These are phyloP conservation scores for Dermatemys mawii DNA, from an alignment of 2,113 vertebrate species.

Conservation along the genomic window DNA sequence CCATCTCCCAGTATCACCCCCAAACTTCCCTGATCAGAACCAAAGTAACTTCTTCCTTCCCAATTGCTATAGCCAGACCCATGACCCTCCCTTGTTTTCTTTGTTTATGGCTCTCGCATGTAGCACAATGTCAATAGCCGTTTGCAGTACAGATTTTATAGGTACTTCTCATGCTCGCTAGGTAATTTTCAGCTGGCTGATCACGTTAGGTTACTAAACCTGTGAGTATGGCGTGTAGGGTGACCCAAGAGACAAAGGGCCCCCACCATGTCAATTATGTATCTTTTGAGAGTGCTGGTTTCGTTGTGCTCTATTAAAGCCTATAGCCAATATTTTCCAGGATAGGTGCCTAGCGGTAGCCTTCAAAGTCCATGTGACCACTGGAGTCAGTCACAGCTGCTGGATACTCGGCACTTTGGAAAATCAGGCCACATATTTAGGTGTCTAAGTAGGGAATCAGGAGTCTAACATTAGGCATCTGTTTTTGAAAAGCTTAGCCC, in stretches of 20 bases:
- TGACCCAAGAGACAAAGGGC: neutral
- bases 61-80: neutral
- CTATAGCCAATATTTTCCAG: neutral
- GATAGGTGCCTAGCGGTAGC: neutral
- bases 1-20: neutral
- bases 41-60: neutral
- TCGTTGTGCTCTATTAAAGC: neutral
- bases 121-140: neutral
- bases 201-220: neutral
- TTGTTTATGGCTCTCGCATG: neutral
- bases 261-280: neutral
- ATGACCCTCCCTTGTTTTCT: neutral
- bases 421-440: neutral
- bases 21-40: neutral
- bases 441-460: neutral
- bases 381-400: neutral
- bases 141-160: conserved; percentile 13
- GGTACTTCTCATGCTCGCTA: neutral
- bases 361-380: neutral
- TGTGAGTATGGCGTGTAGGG: neutral
- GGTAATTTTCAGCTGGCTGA: neutral
- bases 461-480: neutral
- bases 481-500: neutral
- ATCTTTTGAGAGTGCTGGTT: neutral
- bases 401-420: neutral